phyloP scores from a whole-genome alignment of 2,797 vertebrate species.

The Hippopotamyrus pictus region DNA sequence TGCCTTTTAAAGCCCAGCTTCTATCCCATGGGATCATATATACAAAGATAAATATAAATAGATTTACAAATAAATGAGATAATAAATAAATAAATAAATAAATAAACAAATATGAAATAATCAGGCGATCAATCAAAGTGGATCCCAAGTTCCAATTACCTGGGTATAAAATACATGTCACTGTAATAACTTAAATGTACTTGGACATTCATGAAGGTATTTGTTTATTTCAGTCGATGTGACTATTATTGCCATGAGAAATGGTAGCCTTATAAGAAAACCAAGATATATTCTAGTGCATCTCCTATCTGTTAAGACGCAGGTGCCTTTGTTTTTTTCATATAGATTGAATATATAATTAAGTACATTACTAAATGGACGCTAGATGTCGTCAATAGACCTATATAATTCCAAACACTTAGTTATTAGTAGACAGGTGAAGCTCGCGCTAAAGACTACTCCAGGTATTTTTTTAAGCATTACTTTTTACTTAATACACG shows the following conservation, averaged over 20 bases:
- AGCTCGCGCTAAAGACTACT: neutral
- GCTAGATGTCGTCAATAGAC: neutral
- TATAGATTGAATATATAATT: neutral
- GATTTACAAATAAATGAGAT: neutral
- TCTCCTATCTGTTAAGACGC: neutral
- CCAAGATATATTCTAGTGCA: neutral
- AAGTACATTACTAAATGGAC: neutral
- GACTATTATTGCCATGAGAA: neutral
- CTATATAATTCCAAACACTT: neutral
- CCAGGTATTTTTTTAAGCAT: neutral
- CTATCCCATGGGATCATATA: neutral
- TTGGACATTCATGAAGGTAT: neutral
- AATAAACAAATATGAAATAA: neutral
- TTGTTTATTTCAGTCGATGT: neutral
- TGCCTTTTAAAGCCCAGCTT: neutral
- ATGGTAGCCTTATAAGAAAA: neutral
- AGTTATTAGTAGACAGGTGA: neutral
- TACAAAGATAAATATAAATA: neutral
- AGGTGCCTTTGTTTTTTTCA: neutral
- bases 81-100: neutral
- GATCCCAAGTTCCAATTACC: neutral
- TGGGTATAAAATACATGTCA: neutral
- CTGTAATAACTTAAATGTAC: neutral
- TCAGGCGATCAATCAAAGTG: neutral
- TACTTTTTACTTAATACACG: neutral